phyloP scores from a whole-genome alignment of 1,140 invertebrate genomes.

The Drosophila erecta region DNA sequence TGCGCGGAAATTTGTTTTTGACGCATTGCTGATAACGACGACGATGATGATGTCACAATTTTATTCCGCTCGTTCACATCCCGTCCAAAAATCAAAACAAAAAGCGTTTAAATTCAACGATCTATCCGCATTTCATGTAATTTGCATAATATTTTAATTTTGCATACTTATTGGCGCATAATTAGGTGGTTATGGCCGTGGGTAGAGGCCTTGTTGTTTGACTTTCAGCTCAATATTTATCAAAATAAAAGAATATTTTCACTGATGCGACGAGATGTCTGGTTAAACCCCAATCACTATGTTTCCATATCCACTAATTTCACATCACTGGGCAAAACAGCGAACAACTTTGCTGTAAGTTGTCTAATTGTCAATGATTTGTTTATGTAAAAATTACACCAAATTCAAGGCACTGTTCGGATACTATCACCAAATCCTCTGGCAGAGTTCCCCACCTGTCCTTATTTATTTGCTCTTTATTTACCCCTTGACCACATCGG shows the following conservation, averaged over 20 bases:
- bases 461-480: constrained; percentile 19
- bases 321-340: too few relatives aligned
- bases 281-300: too few relatives aligned
- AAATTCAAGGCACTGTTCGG: not conserved
- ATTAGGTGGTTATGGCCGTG: constrained; percentile 50
- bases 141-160: constrained; percentile 80
- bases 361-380: not conserved
- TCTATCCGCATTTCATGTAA: constrained; percentile 44
- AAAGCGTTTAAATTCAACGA: constrained; percentile 63
- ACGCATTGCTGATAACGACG: constrained; percentile 47
- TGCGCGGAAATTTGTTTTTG: constrained; percentile 68
- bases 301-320: too few relatives aligned
- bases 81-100: constrained; percentile 63
- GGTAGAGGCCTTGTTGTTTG: constrained; percentile 36
- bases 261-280: constrained; percentile 1
- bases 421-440: not conserved
- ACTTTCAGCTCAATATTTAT: constrained; percentile 9
- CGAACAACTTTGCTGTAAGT: not conserved
- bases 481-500: constrained; percentile 36
- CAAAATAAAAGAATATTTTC: not conserved
- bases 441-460: not conserved
- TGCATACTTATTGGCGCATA: constrained; percentile 69
- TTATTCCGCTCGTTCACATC: constrained; percentile 32
- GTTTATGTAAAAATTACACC: not conserved
- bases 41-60: constrained; percentile 74